Evolutionary conservation across 1,140 invertebrate genomes (phyloP).

Genomic region (Listronotus bonariensis): DNA sequence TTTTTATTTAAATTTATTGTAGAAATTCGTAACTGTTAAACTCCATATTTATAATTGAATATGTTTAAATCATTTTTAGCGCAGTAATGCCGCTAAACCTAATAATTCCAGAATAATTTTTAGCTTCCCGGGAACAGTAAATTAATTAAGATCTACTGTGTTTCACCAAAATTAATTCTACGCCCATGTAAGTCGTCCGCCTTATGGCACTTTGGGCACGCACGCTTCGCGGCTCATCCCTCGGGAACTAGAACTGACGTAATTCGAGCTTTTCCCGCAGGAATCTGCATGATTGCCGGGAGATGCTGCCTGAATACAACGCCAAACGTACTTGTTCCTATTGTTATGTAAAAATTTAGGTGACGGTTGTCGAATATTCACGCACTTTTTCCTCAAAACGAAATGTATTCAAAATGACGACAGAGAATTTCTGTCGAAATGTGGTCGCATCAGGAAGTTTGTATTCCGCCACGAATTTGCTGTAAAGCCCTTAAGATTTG

Average conservation of each 20-base stretch:
- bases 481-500: slow-evolving; percentile 34
- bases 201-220: slow-evolving; percentile 44
- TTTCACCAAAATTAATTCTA: slow-evolving; percentile 1
- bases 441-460: slow-evolving; percentile 12
- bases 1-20: too few species aligned
- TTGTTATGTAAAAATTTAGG: slow-evolving; percentile 46
- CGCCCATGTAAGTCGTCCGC: slow-evolving; percentile 38
- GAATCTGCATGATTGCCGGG: slow-evolving; percentile 51
- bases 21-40: too few species aligned
- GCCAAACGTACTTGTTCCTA: slow-evolving; percentile 44
- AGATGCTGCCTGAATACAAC: slow-evolving; percentile 51
- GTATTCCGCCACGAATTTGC: slow-evolving; percentile 22
- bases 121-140: not conserved
- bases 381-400: slow-evolving; percentile 34
- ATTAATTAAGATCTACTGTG: not conserved
- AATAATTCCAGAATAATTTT: too few species aligned
- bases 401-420: too few species aligned
- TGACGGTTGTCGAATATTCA: slow-evolving; percentile 39
- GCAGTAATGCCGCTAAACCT: too few species aligned
- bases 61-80: not conserved
- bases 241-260: slow-evolving; percentile 45
- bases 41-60: too few species aligned
- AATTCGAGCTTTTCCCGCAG: slow-evolving; percentile 48
- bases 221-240: slow-evolving; percentile 41
- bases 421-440: slow-evolving; percentile 16